Base-by-base conservation (phyloP, 64 coral and sea anemone species). In the Stylophora pistillata region DNA sequence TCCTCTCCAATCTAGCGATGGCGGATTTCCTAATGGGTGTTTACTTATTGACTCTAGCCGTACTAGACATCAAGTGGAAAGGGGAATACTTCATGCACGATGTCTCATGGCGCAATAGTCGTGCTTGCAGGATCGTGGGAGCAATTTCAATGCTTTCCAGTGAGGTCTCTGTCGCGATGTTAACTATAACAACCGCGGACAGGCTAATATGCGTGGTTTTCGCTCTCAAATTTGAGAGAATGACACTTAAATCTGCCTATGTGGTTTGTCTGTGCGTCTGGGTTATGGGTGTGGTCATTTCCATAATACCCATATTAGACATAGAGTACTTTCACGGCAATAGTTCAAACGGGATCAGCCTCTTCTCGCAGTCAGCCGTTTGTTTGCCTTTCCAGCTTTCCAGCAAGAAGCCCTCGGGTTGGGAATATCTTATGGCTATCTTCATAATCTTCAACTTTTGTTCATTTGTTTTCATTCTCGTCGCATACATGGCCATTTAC, bases 1-100 rank as follows among this genome's bases (percentile, higher is more conserved):
- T 88, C 16, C 76, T 88, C 6, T 27, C 30, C 11, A 76, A 88
- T 76, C 72, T 88, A 0, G 86, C 86, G 1, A 20, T 77, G 13
- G 86, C 86, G 11, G 86, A 88, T 88, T 27, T 88, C 21, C 73
- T 88, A 6, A 88, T 88, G 86, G 86, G 86, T 26, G 30, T 88
- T 34, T 88, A 88, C 47, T 31, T 88, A 20, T 13, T 76, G 54
- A 33, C 77, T 7, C 75, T 88, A 7, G 86, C 86, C 15, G 33
- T 60, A 17, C 72, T 77, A 4, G 86, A 78, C 57, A 55, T 34
- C 9, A 17, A 57, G 30, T 88, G 86, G 86, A 76, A 55, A 56
- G 86, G 86, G 15, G 86, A 77, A 9, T 88, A 88, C 74, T 76
- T 77, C 28, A 56, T 20, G 2, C 74, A 88, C 62, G 86, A 88